Conservation (phyloP, 2,797 vertebrate genomes). For the Monodelphis domestica region DNA sequence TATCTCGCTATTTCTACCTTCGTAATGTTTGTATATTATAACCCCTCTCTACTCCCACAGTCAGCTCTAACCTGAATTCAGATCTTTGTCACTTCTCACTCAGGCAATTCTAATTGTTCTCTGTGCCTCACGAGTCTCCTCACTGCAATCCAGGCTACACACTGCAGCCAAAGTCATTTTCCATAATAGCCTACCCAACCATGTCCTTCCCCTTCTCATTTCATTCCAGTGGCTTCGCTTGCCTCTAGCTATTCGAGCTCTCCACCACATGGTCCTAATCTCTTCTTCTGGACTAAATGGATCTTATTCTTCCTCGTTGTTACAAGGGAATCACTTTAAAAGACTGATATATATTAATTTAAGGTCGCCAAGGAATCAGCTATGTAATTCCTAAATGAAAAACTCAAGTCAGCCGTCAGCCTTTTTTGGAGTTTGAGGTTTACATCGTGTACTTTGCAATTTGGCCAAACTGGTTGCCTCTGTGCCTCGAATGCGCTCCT, state of each 20-base stretch:
- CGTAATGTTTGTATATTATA: background rate
- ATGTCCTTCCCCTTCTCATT: background rate
- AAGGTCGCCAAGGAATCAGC: too few relatives aligned
- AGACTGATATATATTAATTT: too few relatives aligned
- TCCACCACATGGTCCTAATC: background rate
- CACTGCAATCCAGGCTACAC: background rate
- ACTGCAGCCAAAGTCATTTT: background rate
- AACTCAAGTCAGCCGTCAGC: too few relatives aligned
- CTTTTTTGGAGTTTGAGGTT: too few relatives aligned
- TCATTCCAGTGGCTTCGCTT: background rate
- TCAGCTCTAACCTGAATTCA: background rate
- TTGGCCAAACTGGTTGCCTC: background rate
- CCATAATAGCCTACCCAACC: background rate
- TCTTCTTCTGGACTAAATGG: background rate
- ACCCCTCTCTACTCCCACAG: background rate
- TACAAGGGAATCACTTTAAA: too few relatives aligned
- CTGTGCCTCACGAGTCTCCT: background rate
- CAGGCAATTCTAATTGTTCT: background rate
- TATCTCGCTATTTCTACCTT: background rate
- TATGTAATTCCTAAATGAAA: too few relatives aligned
- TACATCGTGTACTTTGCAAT: background rate
- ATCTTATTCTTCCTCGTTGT: background rate
- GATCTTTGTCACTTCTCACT: background rate
- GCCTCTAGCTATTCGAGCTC: background rate
- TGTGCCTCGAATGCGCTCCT: background rate